These are phyloP conservation scores for Lanius collurio DNA, from an alignment of 2,113 vertebrate species.

Conservation along the genomic window DNA sequence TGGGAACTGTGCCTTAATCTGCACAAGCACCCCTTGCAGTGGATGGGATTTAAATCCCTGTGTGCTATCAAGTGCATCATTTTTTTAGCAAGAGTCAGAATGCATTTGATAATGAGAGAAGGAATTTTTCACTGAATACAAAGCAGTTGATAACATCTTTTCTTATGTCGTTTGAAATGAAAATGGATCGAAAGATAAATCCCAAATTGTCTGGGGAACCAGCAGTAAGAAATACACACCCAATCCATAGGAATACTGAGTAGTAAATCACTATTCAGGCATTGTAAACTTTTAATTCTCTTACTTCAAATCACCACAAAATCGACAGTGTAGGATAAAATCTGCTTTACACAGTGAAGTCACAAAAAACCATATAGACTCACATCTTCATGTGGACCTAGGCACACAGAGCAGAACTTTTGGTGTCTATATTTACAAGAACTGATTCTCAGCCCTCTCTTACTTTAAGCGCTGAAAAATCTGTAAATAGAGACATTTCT, in stretches of 20 bases:
- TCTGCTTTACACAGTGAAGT: not conserved
- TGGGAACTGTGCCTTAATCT: not conserved
- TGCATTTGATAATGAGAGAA: not conserved
- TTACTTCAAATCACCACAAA: not conserved
- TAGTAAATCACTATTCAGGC: not conserved
- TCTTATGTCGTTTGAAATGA: conserved; percentile 28
- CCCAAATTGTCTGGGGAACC: not conserved
- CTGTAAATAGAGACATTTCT: not conserved
- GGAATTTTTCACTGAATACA: conserved; percentile 37
- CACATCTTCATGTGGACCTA: not conserved
- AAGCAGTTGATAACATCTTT: not conserved
- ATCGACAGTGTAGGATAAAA: not conserved
- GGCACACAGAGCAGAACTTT: not conserved
- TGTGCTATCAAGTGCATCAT: not conserved
- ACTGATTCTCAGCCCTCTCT: not conserved
- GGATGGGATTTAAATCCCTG: conserved; percentile 50
- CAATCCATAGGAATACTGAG: not conserved
- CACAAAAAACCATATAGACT: not conserved
- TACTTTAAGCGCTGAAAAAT: not conserved
- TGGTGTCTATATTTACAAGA: not conserved
- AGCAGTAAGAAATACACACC: not conserved
- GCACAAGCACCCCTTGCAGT: not conserved
- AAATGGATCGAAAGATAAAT: conserved; percentile 29
- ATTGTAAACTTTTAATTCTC: not conserved
- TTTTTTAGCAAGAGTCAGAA: conserved; percentile 35